phyloP scores from a whole-genome alignment of 2,113 vertebrate species.

The Gallinago jamesoni region DNA sequence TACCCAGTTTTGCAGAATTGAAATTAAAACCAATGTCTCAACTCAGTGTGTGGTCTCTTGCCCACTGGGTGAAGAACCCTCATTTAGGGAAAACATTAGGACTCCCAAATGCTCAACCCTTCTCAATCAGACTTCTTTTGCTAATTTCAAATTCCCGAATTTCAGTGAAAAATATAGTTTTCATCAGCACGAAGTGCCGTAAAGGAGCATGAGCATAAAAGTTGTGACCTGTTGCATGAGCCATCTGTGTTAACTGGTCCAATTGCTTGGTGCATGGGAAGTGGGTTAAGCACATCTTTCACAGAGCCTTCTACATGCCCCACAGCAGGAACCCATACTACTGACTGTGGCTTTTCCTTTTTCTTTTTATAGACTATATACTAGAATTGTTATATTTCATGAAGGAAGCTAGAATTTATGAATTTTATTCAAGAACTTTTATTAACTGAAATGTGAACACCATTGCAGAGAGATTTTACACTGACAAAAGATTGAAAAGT shows the following conservation, averaged over 20 bases:
- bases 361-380: neutral
- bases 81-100: neutral
- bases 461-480: constrained; percentile 44
- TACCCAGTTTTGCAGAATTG: neutral
- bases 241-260: neutral
- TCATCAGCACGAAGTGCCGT: neutral
- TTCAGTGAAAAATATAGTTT: neutral
- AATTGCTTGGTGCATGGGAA: neutral
- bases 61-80: neutral
- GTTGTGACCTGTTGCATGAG: neutral
- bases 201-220: neutral
- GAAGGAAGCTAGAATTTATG: neutral
- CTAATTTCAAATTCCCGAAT: neutral
- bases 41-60: neutral
- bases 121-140: neutral
- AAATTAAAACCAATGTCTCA: neutral
- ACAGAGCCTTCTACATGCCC: neutral
- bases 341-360: neutral
- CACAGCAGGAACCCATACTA: neutral
- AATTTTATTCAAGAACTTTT: constrained; percentile 57
- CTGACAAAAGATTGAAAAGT: constrained; percentile 31
- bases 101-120: neutral
- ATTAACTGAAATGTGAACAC: constrained; percentile 51
- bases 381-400: neutral
- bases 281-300: neutral